A percentile compares a stretch with the other conserved stretches of the same genome.
Evolutionary conservation across 2,797 vertebrate genomes (phyloP).

Genomic region (Peromyscus attwateri): DNA sequence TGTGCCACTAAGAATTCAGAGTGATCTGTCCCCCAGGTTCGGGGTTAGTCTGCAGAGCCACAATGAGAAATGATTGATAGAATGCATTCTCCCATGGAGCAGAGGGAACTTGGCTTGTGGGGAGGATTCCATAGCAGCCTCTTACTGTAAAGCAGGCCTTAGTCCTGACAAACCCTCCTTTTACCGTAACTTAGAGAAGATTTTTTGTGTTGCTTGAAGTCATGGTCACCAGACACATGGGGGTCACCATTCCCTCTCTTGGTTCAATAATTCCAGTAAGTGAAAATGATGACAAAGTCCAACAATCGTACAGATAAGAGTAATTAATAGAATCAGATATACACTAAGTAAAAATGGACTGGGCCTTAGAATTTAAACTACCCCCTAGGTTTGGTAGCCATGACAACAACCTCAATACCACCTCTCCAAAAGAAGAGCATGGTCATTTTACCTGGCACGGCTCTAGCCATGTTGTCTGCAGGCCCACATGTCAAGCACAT

Average conservation of each 20-base stretch:
- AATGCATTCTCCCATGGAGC: neutral
- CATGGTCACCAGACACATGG: constrained; percentile 73
- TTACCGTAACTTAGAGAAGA: constrained; percentile 69
- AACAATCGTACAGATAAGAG: neutral
- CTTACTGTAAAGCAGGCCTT: constrained; percentile 52
- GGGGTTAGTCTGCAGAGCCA: neutral
- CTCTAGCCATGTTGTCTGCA: neutral
- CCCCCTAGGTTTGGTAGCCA: neutral
- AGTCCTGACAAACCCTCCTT: constrained; percentile 58
- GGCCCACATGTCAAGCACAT: constrained; percentile 48
- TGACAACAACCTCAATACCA: constrained; percentile 35
- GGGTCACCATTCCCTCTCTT: constrained; percentile 23
- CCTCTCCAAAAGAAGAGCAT: constrained; percentile 55
- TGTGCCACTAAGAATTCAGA: constrained; percentile 28
- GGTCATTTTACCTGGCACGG: constrained; percentile 20
- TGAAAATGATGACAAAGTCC: constrained; percentile 66
- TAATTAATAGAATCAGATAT: constrained; percentile 24
- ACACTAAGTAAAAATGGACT: constrained; percentile 13
- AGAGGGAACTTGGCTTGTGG: constrained; percentile 5
- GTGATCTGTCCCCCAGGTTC: constrained; percentile 27
- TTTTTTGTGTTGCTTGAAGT: constrained; percentile 46
- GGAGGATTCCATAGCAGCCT: neutral
- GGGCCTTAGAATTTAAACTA: constrained; percentile 21
- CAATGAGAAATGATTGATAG: neutral
- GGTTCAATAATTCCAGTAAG: constrained; percentile 70